Conservation (phyloP, 2,797 vertebrate species). For the Crocodylus rhombifer region DNA sequence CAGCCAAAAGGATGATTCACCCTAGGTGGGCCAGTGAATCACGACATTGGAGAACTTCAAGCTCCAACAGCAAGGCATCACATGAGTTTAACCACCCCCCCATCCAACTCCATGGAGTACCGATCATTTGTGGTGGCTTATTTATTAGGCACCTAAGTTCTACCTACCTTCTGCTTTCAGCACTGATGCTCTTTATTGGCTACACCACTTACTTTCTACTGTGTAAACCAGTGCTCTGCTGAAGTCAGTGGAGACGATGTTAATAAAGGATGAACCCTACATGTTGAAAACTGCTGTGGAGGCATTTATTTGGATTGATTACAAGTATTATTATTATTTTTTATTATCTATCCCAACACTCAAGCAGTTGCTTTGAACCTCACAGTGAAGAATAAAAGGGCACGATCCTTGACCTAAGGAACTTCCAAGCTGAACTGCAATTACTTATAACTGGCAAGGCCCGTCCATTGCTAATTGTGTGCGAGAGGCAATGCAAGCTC, state of each 20-base stretch:
- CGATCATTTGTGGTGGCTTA: too few relatives aligned
- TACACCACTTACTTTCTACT: neutral
- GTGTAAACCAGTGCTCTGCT: neutral
- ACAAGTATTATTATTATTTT: neutral
- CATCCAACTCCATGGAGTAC: too few relatives aligned
- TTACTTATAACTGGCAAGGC: neutral
- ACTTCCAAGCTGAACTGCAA: neutral
- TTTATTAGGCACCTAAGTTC: too few relatives aligned
- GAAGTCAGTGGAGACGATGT: neutral
- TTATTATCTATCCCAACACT: neutral
- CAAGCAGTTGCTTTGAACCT: slow-evolving; percentile 3
- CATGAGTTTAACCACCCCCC: too few relatives aligned
- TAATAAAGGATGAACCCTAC: neutral
- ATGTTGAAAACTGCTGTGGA: neutral
- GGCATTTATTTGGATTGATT: slow-evolving; percentile 23
- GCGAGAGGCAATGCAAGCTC: neutral
- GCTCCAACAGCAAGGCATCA: too few relatives aligned
- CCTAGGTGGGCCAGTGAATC: too few relatives aligned
- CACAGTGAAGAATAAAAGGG: neutral
- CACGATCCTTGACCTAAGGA: neutral
- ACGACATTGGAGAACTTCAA: too few relatives aligned
- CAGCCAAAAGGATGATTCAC: too few relatives aligned
- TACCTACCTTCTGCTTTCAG: too few relatives aligned
- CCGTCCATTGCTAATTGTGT: neutral
- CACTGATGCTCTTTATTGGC: neutral